Base-by-base conservation (phyloP, 1,140 invertebrate species). In the Gonatopus flavifemur region DNA sequence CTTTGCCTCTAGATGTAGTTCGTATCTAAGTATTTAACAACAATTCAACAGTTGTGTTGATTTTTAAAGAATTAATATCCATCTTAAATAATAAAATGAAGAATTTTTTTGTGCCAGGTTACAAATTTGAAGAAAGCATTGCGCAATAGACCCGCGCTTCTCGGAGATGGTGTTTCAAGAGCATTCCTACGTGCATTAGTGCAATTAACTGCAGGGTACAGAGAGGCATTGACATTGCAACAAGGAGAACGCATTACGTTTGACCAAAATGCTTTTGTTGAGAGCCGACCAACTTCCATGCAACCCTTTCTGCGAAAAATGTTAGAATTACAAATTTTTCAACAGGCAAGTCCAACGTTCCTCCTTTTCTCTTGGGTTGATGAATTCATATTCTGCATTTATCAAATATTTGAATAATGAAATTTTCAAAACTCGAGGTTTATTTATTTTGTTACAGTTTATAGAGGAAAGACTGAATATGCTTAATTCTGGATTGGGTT, bases 301-400 rank as follows among this genome's bases (percentile, higher is more conserved):
- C 91, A 94, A 68, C 88, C 91, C 2, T 96, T 96, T 78, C 79
- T 96, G 19, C 82, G 86, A 61, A 90, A 93, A 79, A 94, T 98
- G 86, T 79, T 96, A 37, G 86, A 94, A 49, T 81, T 96, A 12
- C 94, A 98, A 79, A 96, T 96, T 62, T 98, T 98, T 78, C 90
- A 92, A 68, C 93, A 96, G 83, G 90, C 92, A 73, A 54, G 41
- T 66, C 12, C 37, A 2, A 15, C 24, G 28, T 55, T 48, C 55
- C 57, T 28, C 37, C 31, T 43, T 35, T 22, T 13, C 20, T 32
- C 3, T 24, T 36, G 3, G 19, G 40, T 41, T 24, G 24, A 3
- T 50, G 16, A 9, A 33, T 48, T 18, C n/a, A 22, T 50, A 37
- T 33, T 33, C 21, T 36, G 10, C 15, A 18, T 36, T 13, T 36